phyloP scores from a whole-genome alignment of 2,113 vertebrate genomes.

The Casuarius casuarius region DNA sequence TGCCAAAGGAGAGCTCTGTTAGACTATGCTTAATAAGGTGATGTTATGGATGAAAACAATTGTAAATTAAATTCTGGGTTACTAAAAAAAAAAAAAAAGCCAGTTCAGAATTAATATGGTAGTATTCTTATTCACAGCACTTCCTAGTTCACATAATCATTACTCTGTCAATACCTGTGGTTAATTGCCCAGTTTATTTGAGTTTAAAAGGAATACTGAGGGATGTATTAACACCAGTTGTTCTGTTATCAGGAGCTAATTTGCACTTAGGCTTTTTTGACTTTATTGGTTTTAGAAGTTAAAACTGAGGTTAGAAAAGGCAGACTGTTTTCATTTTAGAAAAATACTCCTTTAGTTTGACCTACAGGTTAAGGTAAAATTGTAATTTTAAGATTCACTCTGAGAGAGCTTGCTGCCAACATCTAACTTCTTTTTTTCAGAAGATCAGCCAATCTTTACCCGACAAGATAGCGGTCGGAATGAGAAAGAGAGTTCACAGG shows the following conservation, averaged over 20 bases:
- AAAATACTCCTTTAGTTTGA: not conserved
- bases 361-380: not conserved
- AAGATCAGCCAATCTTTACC: slow-evolving; percentile 67
- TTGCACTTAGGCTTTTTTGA: not conserved
- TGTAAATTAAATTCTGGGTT: not conserved
- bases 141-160: not conserved
- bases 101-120: not conserved
- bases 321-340: not conserved
- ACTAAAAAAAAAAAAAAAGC: not conserved
- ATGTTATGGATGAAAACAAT: not conserved
- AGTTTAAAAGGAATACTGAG: not conserved
- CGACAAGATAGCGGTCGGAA: slow-evolving; percentile 78
- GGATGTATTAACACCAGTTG: not conserved
- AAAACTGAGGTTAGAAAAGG: not conserved
- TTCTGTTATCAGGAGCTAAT: not conserved
- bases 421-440: slow-evolving; percentile 25
- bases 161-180: not conserved
- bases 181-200: not conserved
- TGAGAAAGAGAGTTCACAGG: slow-evolving; percentile 77
- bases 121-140: not conserved
- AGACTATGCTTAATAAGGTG: not conserved
- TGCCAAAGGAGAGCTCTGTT: not conserved
- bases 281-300: not conserved
- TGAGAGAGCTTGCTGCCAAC: not conserved
- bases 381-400: not conserved